These are phyloP conservation scores for Monochamus saltuarius DNA, from an alignment of 1,140 invertebrate genomes.

Conservation along the genomic window DNA sequence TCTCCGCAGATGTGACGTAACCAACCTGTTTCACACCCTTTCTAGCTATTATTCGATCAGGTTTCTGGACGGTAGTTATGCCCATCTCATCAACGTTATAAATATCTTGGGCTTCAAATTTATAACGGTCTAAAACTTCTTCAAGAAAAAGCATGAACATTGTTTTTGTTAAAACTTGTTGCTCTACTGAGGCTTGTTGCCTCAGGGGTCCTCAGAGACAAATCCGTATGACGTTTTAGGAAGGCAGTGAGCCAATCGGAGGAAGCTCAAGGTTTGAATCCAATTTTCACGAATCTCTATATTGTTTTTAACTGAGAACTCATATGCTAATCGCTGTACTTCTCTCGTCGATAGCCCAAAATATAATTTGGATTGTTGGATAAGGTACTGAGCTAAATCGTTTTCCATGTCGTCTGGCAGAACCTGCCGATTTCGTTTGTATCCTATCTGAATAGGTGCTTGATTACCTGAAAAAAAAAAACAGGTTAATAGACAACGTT, in stretches of 20 bases:
- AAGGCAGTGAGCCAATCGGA: conserved; percentile 6
- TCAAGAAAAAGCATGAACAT: conserved; percentile 34
- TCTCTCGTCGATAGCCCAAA: conserved; percentile 1
- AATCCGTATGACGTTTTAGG: not conserved
- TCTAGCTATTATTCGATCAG: not conserved
- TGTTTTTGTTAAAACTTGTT: conserved; percentile 39
- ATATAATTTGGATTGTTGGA: conserved; percentile 9
- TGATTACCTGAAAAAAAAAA: too few relatives aligned
- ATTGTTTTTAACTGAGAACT: conserved; percentile 10
- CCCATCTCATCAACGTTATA: conserved; percentile 54
- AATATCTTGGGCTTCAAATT: conserved; percentile 38
- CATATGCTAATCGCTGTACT: not conserved
- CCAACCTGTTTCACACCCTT: not conserved
- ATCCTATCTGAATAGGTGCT: not conserved
- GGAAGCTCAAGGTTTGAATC: too few relatives aligned
- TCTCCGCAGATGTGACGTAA: conserved; percentile 2
- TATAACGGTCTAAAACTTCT: conserved; percentile 22
- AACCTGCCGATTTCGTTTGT: conserved; percentile 13
- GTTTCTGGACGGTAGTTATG: conserved; percentile 46
- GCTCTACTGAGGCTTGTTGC: conserved; percentile 38
- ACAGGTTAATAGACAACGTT: too few relatives aligned
- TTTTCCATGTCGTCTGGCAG: conserved; percentile 1
- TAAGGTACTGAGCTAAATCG: not conserved
- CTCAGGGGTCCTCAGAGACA: conserved; percentile 26
- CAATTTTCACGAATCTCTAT: conserved; percentile 1